Base-by-base conservation (phyloP, 2,113 vertebrate species). In the Herpetotheres cachinnans region DNA sequence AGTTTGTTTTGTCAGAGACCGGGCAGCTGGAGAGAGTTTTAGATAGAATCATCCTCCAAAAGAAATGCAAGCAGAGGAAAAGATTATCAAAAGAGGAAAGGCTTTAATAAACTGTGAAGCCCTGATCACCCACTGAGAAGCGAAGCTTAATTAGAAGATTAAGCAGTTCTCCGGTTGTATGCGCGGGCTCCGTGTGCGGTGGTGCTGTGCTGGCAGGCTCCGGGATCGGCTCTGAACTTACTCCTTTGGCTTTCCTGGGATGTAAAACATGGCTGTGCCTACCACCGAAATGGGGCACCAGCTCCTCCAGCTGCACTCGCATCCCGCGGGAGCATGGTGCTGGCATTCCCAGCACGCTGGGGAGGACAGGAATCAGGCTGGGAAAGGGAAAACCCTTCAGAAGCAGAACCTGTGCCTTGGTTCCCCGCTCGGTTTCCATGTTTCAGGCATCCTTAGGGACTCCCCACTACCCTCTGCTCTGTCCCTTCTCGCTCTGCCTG, bases 101-200 rank as follows among this genome's bases (percentile, higher is more conserved):
- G 90, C 74, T 95, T 94, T 95, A 86, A 87, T 83, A 92, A 85
- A 89, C 85, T 82, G 85, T 24, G 82, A 69, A 79, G 85, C 82
- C 82, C 72, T 7, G 59, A 54, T 90, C 95, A 72, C 93, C 92
- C 85, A 50, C 79, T 6, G 88, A 88, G 94, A 88, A 89, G 71
- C 3, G 2, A 24, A 55, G 86, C 87, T 94, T 95, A 94, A 94
- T 94, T 89, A 86, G 89, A 26, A 88, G 95, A 15, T 90, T 24
- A 46, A 72, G 63, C 34, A 3, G 21, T 52, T 71, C 54, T 38
- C 11, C 42, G 58, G 61, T 25, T 56, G 79, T 4, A 17, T 9
- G 30, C 6, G 4, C 2, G 13, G 73, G 46, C 77, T 91, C 81
- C 3, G 11, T 38, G 80, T 7, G 42, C 44, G 2, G 25, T 2